Percentiles rank a stretch among this genome's conserved stretches.
Evolutionary conservation across 2,113 vertebrate genomes (phyloP).

Genomic region (Myotis lucifugus): DNA sequence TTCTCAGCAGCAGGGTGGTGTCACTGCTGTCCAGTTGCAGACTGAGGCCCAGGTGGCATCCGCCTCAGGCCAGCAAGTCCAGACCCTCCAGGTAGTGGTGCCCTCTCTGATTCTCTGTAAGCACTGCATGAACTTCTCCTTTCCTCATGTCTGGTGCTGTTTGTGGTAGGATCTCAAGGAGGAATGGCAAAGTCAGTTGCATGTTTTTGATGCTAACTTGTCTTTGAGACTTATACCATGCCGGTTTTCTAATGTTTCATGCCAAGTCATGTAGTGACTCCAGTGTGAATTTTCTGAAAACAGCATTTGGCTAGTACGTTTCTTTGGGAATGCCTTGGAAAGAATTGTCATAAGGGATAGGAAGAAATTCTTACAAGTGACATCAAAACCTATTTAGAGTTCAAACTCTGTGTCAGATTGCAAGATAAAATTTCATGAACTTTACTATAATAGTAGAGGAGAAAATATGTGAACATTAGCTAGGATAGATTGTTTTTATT

Average conservation of each 20-base stretch:
- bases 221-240: slow-evolving; percentile 49
- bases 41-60: slow-evolving; percentile 97
- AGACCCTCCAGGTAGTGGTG: slow-evolving; percentile 99
- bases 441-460: background rate
- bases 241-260: slow-evolving; percentile 34
- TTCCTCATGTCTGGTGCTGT: slow-evolving; percentile 83
- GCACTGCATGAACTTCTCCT: slow-evolving; percentile 85
- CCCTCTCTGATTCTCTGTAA: slow-evolving; percentile 87
- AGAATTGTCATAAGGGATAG: background rate
- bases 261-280: background rate
- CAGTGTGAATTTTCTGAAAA: slow-evolving; percentile 42
- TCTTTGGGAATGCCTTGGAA: slow-evolving; percentile 28
- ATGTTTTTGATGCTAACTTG: slow-evolving; percentile 70
- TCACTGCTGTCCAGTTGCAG: slow-evolving; percentile 99
- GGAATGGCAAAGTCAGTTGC: slow-evolving; percentile 56
- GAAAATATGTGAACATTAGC: background rate
- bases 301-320: background rate
- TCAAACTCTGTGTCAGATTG: background rate
- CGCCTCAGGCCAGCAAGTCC: slow-evolving; percentile 99
- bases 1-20: slow-evolving; percentile 97
- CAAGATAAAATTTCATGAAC: background rate
- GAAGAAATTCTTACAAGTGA: slow-evolving; percentile 39
- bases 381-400: background rate
- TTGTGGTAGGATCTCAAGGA: slow-evolving; percentile 72
- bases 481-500: background rate